Evolutionary conservation across 2,797 vertebrate species (phyloP).

Genomic region (Sebastes wilsoni): DNA sequence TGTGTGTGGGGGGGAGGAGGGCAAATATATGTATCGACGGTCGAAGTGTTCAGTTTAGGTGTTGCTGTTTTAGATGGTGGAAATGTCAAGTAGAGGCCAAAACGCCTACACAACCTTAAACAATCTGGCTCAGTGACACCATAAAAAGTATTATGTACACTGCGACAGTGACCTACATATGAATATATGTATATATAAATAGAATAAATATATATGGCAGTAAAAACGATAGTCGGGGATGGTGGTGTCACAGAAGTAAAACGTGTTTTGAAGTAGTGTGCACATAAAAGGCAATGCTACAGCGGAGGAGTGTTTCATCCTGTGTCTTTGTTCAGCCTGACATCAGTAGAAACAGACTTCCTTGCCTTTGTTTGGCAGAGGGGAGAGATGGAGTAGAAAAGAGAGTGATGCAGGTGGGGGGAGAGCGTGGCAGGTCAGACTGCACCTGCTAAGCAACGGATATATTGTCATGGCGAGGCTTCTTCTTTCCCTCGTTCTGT

Average conservation of each 20-base stretch:
- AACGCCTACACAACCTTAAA: not conserved
- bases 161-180: not conserved
- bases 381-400: constrained; percentile 29
- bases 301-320: constrained; percentile 42
- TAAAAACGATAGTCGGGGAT: not conserved
- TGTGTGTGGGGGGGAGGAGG: not conserved
- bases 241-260: constrained; percentile 15
- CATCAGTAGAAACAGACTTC: constrained; percentile 50
- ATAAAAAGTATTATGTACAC: not conserved
- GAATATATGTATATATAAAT: constrained; percentile 5
- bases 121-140: not conserved
- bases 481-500: constrained; percentile 13
- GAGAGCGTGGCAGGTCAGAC: constrained; percentile 56
- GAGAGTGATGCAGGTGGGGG: constrained; percentile 33
- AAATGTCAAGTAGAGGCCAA: constrained; percentile 12
- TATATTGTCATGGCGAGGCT: constrained; percentile 49
- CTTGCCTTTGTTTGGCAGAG: constrained; percentile 57
- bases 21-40: constrained; percentile 34
- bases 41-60: constrained; percentile 16
- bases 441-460: constrained; percentile 72
- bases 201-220: not conserved
- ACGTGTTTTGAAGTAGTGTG: constrained; percentile 34
- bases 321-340: constrained; percentile 59
- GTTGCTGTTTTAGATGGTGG: constrained; percentile 4
- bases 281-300: constrained; percentile 43